phyloP scores from a whole-genome alignment of 2,797 vertebrate genomes.

The Halcyon chelicuti region DNA sequence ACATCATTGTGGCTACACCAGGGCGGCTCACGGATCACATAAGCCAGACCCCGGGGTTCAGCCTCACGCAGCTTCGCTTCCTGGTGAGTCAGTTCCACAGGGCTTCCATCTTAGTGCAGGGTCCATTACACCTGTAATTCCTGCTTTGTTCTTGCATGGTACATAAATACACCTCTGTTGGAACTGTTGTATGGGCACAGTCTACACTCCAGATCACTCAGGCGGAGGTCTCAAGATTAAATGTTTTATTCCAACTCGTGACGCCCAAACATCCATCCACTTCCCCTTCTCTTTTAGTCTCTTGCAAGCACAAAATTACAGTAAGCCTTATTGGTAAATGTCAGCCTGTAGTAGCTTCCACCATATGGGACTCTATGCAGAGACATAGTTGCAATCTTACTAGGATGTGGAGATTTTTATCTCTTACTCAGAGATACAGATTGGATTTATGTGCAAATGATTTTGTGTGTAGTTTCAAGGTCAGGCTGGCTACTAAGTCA shows the following conservation, averaged over 20 bases:
- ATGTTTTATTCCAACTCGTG: background rate
- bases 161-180: background rate
- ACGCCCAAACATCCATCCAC: background rate
- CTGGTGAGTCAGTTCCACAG: constrained; percentile 78
- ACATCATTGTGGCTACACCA: constrained; percentile 93
- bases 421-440: background rate
- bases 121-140: background rate
- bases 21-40: constrained; percentile 96
- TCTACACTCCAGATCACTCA: background rate
- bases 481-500: background rate
- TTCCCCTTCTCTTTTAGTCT: background rate
- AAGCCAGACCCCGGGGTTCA: constrained; percentile 86
- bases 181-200: background rate
- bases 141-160: background rate
- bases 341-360: background rate
- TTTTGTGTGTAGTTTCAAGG: background rate
- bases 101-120: background rate
- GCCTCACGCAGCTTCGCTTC: constrained; percentile 88
- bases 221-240: background rate
- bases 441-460: background rate
- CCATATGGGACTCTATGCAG: background rate
- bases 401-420: background rate
- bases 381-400: background rate
- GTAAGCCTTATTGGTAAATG: background rate
- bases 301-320: background rate